Evolutionary conservation across 2,888 invertebrate genomes (phyloP), one percentile per base, ranked within the genome.

Genomic region (Belgica antarctica): DNA sequence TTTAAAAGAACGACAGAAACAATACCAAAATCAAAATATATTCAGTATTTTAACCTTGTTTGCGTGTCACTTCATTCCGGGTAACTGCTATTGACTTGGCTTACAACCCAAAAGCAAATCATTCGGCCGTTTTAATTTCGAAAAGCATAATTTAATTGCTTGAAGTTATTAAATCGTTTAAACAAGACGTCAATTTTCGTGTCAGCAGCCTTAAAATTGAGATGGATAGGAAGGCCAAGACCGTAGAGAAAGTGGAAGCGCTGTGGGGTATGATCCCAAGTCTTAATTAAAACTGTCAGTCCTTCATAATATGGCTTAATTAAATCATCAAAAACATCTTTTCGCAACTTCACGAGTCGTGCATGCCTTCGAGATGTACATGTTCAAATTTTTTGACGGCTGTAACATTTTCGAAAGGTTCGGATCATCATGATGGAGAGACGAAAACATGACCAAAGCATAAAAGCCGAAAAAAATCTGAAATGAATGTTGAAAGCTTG

Each of bases 301-400:
- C 57, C 68, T 31, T 68, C 34, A 57, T 68, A 68, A 57, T 57
- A 68, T 15, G 47, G 19, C 57, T 66, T 66, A 66, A 66, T 66
- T 66, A 66, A 66, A 66, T 66, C 46, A 66, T 66, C 65, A 66
- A 24, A 24, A 61, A 61, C 52, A 52, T 52, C 52, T 52, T 52
- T 52, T 52, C 19, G 52, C 52, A 52, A 52, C 52, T 52, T 52
- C 52, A 22, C 52, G 22, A 52, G 52, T 22, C 52, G 52, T 52
- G 52, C 52, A 52, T 41, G 41, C 15, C 15, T 31, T 41, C 41
- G 41, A 31, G 52, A 52, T 52, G 52, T 22, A 52, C 41, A 12
- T n/a, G n/a, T 17, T 7, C 17, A 52, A 52, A 52, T 52, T 52
- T 17, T 22, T 22, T 52, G 52, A 17, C 46, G 15, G 8, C 34